Percentiles rank a stretch among this genome's conserved stretches.
phyloP scores from a whole-genome alignment of 2,888 invertebrate species.

The Drosophila sordidula region DNA sequence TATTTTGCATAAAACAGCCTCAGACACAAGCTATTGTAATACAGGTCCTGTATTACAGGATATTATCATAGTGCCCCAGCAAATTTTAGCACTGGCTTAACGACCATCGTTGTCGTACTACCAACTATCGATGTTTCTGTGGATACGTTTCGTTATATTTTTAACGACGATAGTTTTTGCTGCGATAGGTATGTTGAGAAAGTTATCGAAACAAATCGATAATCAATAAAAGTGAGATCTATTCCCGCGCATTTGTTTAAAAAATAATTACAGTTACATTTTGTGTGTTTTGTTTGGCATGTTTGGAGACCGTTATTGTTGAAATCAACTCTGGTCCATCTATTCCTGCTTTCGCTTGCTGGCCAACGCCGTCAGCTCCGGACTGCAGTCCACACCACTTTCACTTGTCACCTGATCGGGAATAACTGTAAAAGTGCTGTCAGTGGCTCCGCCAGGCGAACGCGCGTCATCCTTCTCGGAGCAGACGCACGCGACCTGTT shows the following conservation, averaged over 20 bases:
- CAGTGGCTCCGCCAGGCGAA: neutral
- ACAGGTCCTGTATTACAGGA: too few species aligned
- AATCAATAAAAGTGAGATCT: neutral
- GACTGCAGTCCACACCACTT: neutral
- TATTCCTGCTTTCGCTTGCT: conserved; percentile 11
- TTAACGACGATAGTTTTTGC: neutral
- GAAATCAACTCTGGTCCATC: neutral
- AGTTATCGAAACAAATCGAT: neutral
- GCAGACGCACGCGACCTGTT: conserved; percentile 14
- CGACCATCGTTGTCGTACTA: neutral
- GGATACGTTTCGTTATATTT: neutral
- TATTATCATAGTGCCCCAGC: too few species aligned
- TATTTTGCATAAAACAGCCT: too few species aligned
- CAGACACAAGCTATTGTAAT: too few species aligned
- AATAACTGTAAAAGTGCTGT: neutral
- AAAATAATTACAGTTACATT: neutral
- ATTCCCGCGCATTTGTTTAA: neutral
- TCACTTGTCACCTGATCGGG: neutral
- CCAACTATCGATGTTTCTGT: neutral
- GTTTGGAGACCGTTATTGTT: neutral
- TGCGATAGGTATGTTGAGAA: neutral
- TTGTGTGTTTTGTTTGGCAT: too few species aligned
- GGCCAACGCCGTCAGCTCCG: too few species aligned
- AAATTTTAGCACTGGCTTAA: too few species aligned
- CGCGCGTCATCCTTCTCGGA: neutral